These are phyloP conservation scores for Ophion ellenae DNA, from an alignment of 2,888 invertebrate genomes.

Conservation along the genomic window DNA sequence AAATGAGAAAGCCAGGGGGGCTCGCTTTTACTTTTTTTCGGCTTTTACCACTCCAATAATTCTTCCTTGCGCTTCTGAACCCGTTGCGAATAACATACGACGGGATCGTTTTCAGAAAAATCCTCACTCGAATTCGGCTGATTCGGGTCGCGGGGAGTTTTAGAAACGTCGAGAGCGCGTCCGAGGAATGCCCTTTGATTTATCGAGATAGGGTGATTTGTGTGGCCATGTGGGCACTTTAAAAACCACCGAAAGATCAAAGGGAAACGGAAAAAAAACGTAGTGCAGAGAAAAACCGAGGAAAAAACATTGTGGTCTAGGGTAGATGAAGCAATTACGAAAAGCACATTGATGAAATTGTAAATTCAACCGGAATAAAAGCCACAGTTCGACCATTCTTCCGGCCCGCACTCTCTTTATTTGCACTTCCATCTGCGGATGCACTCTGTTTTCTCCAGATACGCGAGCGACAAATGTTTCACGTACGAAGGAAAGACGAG, in stretches of 20 bases:
- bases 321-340: not conserved
- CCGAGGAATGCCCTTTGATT: not conserved
- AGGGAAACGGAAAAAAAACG: not conserved
- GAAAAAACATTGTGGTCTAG: not conserved
- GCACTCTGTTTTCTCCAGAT: not conserved
- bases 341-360: not conserved
- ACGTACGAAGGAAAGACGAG: slow-evolving; percentile 30
- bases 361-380: not conserved
- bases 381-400: not conserved
- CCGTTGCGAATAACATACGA: not conserved
- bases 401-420: not conserved
- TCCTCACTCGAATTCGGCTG: not conserved
- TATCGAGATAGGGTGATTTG: slow-evolving; percentile 6
- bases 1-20: slow-evolving; percentile 52
- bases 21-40: slow-evolving; percentile 24
- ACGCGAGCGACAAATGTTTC: slow-evolving; percentile 15
- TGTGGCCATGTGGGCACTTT: slow-evolving; percentile 4
- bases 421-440: not conserved
- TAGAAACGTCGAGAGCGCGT: not conserved
- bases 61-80: not conserved
- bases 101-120: not conserved
- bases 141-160: not conserved
- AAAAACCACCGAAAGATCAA: not conserved
- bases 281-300: not conserved
- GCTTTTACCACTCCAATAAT: slow-evolving; percentile 35